Percentiles rank a stretch among this genome's conserved stretches.
phyloP scores from a whole-genome alignment of 2,113 vertebrate species.

The Gymnogyps californianus region DNA sequence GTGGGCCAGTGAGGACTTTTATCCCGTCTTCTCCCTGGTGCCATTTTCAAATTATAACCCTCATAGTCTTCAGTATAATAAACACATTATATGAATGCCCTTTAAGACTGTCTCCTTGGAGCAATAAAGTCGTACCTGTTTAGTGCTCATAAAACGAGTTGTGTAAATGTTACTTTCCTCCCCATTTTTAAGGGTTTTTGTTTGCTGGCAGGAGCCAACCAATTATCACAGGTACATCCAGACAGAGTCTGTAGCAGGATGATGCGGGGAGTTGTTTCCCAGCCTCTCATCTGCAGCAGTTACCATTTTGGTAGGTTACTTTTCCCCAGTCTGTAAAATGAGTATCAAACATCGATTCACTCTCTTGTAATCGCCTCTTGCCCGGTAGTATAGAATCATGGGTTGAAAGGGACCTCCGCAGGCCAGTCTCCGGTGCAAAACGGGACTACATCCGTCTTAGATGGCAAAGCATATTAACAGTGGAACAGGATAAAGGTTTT shows the following conservation, averaged over 20 bases:
- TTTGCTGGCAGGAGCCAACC: background rate
- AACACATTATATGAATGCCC: rapidly evolving
- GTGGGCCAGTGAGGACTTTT: background rate
- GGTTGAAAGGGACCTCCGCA: background rate
- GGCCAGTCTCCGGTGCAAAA: background rate
- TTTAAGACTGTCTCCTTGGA: background rate
- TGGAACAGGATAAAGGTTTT: background rate
- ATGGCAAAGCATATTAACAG: background rate
- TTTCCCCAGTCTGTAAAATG: background rate
- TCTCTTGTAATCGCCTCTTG: background rate
- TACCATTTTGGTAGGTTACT: rapidly evolving
- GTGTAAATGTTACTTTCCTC: background rate
- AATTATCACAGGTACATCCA: background rate
- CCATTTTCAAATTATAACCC: background rate
- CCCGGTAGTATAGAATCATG: rapidly evolving
- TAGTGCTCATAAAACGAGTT: background rate
- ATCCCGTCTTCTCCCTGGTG: background rate
- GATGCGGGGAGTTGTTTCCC: background rate
- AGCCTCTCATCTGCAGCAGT: background rate
- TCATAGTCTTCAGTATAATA: background rate
- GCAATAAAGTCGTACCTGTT: background rate
- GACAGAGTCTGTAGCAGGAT: background rate
- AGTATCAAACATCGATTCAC: background rate
- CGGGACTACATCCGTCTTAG: background rate
- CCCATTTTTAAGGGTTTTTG: background rate